A percentile compares a stretch with the other conserved stretches of the same genome.
Conservation (phyloP, 2,797 vertebrate species). For the Arnoldichthys spilopterus region DNA sequence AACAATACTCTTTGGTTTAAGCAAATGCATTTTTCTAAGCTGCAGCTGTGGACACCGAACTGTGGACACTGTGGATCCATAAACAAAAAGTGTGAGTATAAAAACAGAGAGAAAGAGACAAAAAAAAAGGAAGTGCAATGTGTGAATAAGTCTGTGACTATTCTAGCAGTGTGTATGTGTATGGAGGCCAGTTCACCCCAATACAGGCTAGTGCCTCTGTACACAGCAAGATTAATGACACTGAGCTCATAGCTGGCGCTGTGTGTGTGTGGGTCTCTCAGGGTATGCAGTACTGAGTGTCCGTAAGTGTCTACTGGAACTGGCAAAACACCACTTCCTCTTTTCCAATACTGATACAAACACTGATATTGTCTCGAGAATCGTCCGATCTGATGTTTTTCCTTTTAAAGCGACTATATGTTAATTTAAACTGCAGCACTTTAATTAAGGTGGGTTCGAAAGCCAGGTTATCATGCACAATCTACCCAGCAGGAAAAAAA, state of each 20-base stretch:
- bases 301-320: not conserved
- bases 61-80: not conserved
- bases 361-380: no score
- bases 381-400: no score
- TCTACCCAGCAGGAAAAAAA: no score
- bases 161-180: constrained; percentile 26
- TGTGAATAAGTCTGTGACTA: constrained; percentile 23
- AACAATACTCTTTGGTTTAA: not conserved
- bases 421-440: no score
- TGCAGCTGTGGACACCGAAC: not conserved
- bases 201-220: constrained; percentile 34
- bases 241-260: constrained; percentile 67
- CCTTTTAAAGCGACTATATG: no score
- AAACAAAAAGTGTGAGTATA: not conserved
- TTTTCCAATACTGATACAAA: no score
- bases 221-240: constrained; percentile 72
- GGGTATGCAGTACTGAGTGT: constrained; percentile 5
- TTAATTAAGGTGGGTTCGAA: no score
- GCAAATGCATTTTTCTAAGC: not conserved
- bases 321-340: no score
- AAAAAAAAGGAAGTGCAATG: not conserved
- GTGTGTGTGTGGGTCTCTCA: not conserved
- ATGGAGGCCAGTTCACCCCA: constrained; percentile 37
- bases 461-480: no score
- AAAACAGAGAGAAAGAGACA: not conserved